Percentiles rank a stretch among this genome's conserved stretches.
phyloP scores from a whole-genome alignment of 1,140 invertebrate species.

The Bombus superbus region DNA sequence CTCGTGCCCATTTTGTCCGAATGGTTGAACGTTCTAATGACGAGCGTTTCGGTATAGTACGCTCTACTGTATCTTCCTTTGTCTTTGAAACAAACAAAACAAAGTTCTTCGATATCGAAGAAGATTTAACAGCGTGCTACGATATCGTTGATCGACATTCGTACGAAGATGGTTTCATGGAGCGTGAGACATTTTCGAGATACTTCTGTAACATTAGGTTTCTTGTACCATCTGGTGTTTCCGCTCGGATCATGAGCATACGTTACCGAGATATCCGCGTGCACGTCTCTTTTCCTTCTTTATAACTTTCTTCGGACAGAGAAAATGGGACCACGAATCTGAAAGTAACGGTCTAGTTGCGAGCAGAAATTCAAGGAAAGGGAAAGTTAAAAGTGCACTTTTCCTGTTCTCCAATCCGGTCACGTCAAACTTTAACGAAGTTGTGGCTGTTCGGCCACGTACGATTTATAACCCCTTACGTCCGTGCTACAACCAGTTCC shows the following conservation, averaged over 20 bases:
- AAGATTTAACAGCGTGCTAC: no score
- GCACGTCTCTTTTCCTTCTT: neutral
- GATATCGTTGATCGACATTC: no score
- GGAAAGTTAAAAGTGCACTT: neutral
- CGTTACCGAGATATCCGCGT: neutral
- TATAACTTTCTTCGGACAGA: neutral
- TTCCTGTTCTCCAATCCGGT: neutral
- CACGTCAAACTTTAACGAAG: conserved; percentile 29
- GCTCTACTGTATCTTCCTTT: no score
- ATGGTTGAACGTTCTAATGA: no score
- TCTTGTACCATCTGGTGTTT: neutral
- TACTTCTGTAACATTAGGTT: conserved; percentile 24
- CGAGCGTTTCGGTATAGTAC: no score
- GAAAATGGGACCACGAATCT: neutral
- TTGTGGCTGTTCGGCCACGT: conserved; percentile 11
- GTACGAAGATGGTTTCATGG: no score
- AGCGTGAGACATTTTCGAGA: neutral
- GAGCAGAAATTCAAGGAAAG: neutral
- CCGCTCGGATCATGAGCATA: neutral
- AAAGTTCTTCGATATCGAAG: no score
- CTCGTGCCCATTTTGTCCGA: no score
- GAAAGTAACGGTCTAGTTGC: conserved; percentile 11
- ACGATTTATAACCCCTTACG: conserved; percentile 8
- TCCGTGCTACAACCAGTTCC: no score
- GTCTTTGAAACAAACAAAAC: no score